These are phyloP conservation scores for Heliconius aoede DNA, from an alignment of 2,888 invertebrate genomes.

Conservation along the genomic window DNA sequence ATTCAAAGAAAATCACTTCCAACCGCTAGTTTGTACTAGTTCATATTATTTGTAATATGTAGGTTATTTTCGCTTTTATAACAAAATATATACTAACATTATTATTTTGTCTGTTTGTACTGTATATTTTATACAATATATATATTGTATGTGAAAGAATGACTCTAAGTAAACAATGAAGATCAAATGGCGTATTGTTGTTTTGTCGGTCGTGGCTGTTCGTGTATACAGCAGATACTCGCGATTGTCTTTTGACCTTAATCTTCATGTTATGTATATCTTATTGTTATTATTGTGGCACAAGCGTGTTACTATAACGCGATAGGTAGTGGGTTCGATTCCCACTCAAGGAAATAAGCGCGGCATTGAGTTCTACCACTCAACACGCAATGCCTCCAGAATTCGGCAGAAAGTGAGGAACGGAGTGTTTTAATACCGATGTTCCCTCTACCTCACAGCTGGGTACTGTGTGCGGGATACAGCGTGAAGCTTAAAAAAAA, in stretches of 20 bases:
- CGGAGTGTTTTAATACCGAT: no score
- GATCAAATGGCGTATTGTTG: slow-evolving; percentile 24
- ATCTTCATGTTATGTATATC: background rate
- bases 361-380: background rate
- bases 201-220: background rate
- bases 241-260: slow-evolving; percentile 22
- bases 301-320: background rate
- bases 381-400: background rate
- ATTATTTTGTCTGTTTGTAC: background rate
- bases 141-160: slow-evolving; percentile 9
- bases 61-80: background rate
- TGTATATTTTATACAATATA: background rate
- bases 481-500: no score
- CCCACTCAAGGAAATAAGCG: background rate
- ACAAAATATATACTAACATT: background rate
- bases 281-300: background rate
- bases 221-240: background rate
- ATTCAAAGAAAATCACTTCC: no score
- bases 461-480: no score
- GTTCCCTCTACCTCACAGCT: no score
- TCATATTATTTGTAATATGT: no score
- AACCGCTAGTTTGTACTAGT: no score
- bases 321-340: background rate
- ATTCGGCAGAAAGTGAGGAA: background rate
- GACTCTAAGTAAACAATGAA: slow-evolving; percentile 20